These are phyloP conservation scores for Microtus oregoni DNA, from an alignment of 2,113 vertebrate genomes.

Conservation along the genomic window DNA sequence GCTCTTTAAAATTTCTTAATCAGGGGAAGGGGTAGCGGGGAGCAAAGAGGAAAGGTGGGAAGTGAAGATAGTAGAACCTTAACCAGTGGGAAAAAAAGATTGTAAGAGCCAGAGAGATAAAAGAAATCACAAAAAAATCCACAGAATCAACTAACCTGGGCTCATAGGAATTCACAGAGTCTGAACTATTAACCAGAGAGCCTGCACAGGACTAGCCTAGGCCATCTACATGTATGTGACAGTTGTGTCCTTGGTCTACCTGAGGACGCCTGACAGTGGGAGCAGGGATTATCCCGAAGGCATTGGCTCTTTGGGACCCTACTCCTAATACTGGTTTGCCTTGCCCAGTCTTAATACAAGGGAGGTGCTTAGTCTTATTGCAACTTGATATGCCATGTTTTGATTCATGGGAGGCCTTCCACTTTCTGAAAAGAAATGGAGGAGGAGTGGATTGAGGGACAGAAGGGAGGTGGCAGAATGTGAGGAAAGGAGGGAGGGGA, in stretches of 20 bases:
- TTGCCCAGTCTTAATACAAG: too few species aligned
- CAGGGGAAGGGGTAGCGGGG: not conserved
- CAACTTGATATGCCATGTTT: too few species aligned
- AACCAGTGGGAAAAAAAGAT: not conserved
- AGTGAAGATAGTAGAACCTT: not conserved
- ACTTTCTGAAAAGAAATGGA: too few species aligned
- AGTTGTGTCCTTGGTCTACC: too few species aligned
- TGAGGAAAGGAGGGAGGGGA: not conserved
- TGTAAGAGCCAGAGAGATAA: not conserved
- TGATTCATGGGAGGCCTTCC: too few species aligned
- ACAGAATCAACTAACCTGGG: not conserved
- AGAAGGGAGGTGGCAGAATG: not conserved
- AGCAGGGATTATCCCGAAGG: too few species aligned
- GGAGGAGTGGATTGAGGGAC: not conserved
- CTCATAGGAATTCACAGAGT: not conserved
- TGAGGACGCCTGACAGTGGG: too few species aligned
- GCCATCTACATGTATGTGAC: too few species aligned
- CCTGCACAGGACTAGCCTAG: too few species aligned
- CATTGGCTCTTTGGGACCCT: too few species aligned
- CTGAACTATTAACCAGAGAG: not conserved
- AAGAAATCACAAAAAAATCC: not conserved
- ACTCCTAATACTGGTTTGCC: too few species aligned
- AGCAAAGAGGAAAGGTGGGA: not conserved
- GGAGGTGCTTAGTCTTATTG: too few species aligned
- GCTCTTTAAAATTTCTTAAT: conserved; percentile 47